phyloP scores from a whole-genome alignment of 2,888 invertebrate genomes.

The Nomada fucata region DNA sequence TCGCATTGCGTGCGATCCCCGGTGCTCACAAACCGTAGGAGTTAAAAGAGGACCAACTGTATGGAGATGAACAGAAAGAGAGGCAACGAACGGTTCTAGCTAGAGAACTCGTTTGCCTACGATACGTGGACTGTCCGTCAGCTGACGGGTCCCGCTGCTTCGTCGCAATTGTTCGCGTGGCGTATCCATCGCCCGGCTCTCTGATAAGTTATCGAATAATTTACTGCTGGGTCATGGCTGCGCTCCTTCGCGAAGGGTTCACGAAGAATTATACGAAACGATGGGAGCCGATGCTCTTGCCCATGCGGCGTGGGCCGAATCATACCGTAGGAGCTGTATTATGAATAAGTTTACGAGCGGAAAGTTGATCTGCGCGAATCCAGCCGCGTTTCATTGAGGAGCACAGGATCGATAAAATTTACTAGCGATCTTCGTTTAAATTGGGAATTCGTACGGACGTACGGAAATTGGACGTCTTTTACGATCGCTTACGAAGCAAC shows the following conservation, averaged over 20 bases:
- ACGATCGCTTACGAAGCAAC: slow-evolving; percentile 27
- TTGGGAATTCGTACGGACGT: slow-evolving; percentile 11
- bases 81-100: slow-evolving; percentile 27
- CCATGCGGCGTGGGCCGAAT: neutral
- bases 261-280: slow-evolving; percentile 50
- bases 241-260: slow-evolving; percentile 52
- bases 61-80: neutral
- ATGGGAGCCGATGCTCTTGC: slow-evolving; percentile 19
- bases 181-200: slow-evolving; percentile 28
- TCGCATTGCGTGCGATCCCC: slow-evolving; percentile 70
- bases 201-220: slow-evolving; percentile 57
- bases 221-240: slow-evolving; percentile 61
- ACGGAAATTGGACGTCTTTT: slow-evolving; percentile 36
- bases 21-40: slow-evolving; percentile 59
- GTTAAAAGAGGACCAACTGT: slow-evolving; percentile 14
- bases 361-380: slow-evolving; percentile 41
- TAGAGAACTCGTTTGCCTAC: slow-evolving; percentile 52
- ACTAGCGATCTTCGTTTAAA: slow-evolving; percentile 28
- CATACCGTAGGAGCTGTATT: slow-evolving; percentile 30
- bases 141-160: slow-evolving; percentile 44
- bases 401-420: slow-evolving; percentile 39
- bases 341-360: slow-evolving; percentile 49
- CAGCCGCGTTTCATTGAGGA: slow-evolving; percentile 8
- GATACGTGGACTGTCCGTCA: slow-evolving; percentile 53
- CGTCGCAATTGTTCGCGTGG: slow-evolving; percentile 43